Conservation (phyloP, 1,140 invertebrate genomes). For the Bombus huntii region DNA sequence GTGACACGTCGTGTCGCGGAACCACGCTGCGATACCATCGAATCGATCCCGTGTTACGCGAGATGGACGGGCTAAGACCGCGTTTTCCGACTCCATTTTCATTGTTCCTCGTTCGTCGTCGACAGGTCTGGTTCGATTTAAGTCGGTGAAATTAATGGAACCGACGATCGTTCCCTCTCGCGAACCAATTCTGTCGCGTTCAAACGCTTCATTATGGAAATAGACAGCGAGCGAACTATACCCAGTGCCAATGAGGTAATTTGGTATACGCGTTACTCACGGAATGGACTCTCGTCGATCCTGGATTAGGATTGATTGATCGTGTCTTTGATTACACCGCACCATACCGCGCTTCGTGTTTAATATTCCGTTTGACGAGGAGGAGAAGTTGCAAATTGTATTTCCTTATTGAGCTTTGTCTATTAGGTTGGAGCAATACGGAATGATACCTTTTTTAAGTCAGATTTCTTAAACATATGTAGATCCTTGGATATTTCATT, state of each 20-base stretch:
- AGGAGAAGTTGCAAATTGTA: neutral
- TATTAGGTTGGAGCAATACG: neutral
- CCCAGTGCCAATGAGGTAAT: neutral
- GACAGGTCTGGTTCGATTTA: neutral
- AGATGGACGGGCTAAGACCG: constrained; percentile 13
- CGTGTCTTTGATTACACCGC: constrained; percentile 1
- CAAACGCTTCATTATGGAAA: constrained; percentile 44
- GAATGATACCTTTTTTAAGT: neutral
- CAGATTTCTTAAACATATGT: neutral
- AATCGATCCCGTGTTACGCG: constrained; percentile 51
- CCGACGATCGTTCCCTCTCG: constrained; percentile 22
- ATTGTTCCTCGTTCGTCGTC: neutral
- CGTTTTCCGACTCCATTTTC: constrained; percentile 44
- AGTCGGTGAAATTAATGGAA: constrained; percentile 47
- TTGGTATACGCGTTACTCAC: neutral
- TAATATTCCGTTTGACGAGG: neutral
- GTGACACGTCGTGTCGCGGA: constrained; percentile 26
- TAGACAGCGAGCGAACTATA: neutral
- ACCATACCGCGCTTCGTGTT: neutral
- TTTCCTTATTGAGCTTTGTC: neutral
- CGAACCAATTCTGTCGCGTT: neutral
- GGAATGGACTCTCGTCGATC: neutral
- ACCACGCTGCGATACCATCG: constrained; percentile 53
- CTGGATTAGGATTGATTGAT: constrained; percentile 15
- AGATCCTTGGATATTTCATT: neutral